phyloP scores from a whole-genome alignment of 2,888 invertebrate genomes.

The Girardia tigrina region DNA sequence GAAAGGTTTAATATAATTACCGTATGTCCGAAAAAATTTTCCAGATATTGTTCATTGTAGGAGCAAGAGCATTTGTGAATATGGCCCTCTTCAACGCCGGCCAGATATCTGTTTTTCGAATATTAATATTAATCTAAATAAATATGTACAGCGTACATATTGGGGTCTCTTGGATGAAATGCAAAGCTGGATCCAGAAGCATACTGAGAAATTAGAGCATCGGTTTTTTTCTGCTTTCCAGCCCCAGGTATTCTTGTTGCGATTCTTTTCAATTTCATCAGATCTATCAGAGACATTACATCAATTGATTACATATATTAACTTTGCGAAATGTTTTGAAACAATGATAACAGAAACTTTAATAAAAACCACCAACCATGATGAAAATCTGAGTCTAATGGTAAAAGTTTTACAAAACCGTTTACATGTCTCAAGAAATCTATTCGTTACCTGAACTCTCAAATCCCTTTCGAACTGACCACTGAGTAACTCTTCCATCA shows the following conservation, averaged over 20 bases:
- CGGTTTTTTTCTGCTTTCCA: constrained; percentile 46
- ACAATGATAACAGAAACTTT: neutral
- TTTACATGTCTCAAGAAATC: neutral
- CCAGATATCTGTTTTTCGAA: constrained; percentile 55
- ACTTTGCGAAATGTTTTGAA: neutral
- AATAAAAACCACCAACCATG: constrained; percentile 12
- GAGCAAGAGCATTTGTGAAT: constrained; percentile 63
- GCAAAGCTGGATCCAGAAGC: constrained; percentile 49
- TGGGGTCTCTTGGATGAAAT: constrained; percentile 45
- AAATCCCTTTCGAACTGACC: constrained; percentile 50
- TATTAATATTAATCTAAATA: neutral
- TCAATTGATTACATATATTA: neutral
- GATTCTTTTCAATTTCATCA: constrained; percentile 49
- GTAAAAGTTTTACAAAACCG: neutral
- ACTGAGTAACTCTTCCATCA: constrained; percentile 50
- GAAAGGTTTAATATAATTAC: constrained; percentile 49
- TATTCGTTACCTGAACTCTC: constrained; percentile 45
- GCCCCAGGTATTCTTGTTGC: constrained; percentile 41
- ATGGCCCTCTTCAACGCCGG: constrained; percentile 73
- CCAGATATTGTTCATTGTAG: constrained; percentile 63
- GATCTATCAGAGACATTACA: constrained; percentile 44
- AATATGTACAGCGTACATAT: constrained; percentile 43
- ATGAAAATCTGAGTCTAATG: constrained; percentile 32
- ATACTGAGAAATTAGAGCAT: constrained; percentile 48
- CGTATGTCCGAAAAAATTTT: constrained; percentile 60